Conservation (phyloP, 1,140 invertebrate genomes). For the Harlomillsia oculata region DNA sequence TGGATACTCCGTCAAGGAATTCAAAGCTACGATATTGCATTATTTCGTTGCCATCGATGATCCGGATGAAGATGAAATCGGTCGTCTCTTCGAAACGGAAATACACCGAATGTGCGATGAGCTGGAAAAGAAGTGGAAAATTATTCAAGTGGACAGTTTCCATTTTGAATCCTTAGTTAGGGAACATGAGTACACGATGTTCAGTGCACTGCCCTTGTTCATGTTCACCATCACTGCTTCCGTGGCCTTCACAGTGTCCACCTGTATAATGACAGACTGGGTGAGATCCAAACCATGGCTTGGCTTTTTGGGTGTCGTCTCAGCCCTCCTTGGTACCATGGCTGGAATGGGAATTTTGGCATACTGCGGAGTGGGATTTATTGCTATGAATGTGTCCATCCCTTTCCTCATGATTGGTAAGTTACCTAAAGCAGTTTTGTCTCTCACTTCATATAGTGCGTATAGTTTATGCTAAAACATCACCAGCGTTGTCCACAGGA, state of each 20-base stretch:
- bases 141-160: not conserved
- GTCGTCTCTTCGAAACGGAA: no score
- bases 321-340: conserved; percentile 74
- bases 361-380: conserved; percentile 63
- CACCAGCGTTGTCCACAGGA: no score
- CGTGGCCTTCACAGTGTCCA: conserved; percentile 58
- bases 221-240: conserved; percentile 73
- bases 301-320: conserved; percentile 80
- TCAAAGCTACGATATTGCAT: conserved; percentile 69
- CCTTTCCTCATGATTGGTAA: conserved; percentile 57
- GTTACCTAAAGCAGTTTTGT: no score
- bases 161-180: no score
- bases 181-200: no score
- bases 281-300: conserved; percentile 80
- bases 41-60: conserved; percentile 51
- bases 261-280: conserved; percentile 69
- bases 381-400: conserved; percentile 83
- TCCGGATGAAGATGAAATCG: conserved; percentile 3
- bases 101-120: no score
- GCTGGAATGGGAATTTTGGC: conserved; percentile 81
- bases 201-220: no score
- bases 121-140: not conserved
- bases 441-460: no score
- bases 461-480: no score
- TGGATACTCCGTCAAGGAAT: conserved; percentile 57